A percentile compares a stretch with the other conserved stretches of the same genome.
Evolutionary conservation across 2,888 invertebrate species (phyloP).

Genomic region (Anagyrus pseudococci): DNA sequence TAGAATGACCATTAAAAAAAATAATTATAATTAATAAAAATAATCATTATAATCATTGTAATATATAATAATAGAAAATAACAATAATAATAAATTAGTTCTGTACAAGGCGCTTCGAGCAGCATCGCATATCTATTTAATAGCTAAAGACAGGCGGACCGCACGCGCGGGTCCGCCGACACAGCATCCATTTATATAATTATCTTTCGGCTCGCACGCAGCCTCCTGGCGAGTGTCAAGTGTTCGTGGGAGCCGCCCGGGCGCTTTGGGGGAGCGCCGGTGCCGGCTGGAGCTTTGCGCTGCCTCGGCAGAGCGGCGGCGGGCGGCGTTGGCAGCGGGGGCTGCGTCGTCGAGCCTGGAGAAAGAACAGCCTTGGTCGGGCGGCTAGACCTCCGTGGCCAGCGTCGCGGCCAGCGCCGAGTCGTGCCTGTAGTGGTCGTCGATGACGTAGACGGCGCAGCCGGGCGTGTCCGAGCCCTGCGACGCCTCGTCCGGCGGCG

Average conservation of each 20-base stretch:
- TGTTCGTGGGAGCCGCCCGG: not conserved
- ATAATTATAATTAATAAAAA: conserved; percentile 25
- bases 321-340: not conserved
- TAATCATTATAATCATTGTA: conserved; percentile 49
- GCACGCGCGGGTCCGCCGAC: conserved; percentile 43
- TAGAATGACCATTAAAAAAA: conserved; percentile 22
- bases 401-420: conserved; percentile 65
- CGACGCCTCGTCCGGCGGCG: conserved; percentile 44
- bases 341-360: no score
- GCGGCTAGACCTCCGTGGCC: conserved; percentile 78
- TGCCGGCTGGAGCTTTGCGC: not conserved
- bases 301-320: no score
- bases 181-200: conserved; percentile 48
- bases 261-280: not conserved
- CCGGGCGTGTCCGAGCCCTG: conserved; percentile 44
- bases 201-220: no score
- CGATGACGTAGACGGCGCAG: conserved; percentile 74
- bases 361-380: no score
- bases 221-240: no score
- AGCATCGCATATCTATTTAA: conserved; percentile 47
- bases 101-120: conserved; percentile 60
- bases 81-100: conserved; percentile 60
- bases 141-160: conserved; percentile 47
- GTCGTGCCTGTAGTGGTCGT: conserved; percentile 76
- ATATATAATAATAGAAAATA: conserved; percentile 44